phyloP scores from a whole-genome alignment of 1,140 invertebrate genomes.

The Rhyacophila brunnea region DNA sequence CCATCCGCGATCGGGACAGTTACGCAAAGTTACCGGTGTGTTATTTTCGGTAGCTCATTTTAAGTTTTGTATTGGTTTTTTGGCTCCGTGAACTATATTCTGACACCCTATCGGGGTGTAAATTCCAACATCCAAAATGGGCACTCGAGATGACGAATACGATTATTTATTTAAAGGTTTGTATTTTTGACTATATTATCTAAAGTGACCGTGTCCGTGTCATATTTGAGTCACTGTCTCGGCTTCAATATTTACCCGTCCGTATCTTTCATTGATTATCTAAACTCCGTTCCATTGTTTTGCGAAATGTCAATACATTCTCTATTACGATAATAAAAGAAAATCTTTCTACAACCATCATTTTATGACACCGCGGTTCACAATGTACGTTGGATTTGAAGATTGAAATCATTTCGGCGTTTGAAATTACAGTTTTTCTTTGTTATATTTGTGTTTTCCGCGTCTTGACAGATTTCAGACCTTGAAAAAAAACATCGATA shows the following conservation, averaged over 20 bases:
- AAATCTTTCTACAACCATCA: too few species aligned
- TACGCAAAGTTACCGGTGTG: conserved; percentile 3
- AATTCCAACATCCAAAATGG: conserved; percentile 65
- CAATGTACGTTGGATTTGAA: too few species aligned
- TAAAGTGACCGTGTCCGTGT: too few species aligned
- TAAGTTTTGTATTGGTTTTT: conserved; percentile 4
- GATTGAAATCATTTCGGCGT: too few species aligned
- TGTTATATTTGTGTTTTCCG: conserved; percentile 10
- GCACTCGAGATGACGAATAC: conserved; percentile 98
- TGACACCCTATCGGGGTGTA: conserved; percentile 26
- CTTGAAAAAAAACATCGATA: too few species aligned
- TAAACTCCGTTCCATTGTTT: background rate
- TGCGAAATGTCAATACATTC: conserved; percentile 15
- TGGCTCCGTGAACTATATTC: conserved; percentile 16
- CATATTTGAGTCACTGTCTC: too few species aligned
- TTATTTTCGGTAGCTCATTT: conserved; percentile 5
- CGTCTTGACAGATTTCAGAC: background rate
- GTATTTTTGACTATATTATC: background rate
- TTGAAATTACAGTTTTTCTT: conserved; percentile 1
- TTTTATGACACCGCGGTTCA: too few species aligned
- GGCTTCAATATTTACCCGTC: too few species aligned
- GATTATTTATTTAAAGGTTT: conserved; percentile 99
- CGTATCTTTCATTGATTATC: too few species aligned
- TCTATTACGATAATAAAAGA: too few species aligned
- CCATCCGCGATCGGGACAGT: background rate